These are phyloP conservation scores for Pseudococcus viburni DNA, from an alignment of 2,888 invertebrate genomes.

Conservation along the genomic window DNA sequence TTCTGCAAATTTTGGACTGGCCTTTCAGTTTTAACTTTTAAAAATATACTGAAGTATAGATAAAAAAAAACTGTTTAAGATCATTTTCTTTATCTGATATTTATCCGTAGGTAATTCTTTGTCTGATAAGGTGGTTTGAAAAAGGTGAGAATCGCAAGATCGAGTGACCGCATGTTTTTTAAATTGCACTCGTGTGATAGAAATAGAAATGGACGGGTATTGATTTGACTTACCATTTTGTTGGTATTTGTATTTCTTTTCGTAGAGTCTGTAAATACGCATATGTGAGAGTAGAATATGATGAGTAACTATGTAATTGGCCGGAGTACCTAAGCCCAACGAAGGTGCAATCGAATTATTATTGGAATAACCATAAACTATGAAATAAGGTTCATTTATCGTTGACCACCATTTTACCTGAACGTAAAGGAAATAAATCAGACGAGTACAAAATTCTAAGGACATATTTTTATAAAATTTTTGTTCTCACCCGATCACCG, in stretches of 20 bases:
- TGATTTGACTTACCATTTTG: conserved; percentile 73
- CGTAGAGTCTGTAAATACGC: conserved; percentile 77
- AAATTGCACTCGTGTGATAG: too few species aligned
- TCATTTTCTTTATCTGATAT: too few species aligned
- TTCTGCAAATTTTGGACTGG: too few species aligned
- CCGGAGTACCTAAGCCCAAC: conserved; percentile 71
- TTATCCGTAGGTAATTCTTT: too few species aligned
- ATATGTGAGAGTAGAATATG: conserved; percentile 79
- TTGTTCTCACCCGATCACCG: conserved; percentile 72
- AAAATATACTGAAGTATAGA: too few species aligned
- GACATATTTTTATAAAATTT: neutral
- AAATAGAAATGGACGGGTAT: too few species aligned
- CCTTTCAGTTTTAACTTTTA: too few species aligned
- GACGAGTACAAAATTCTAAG: neutral
- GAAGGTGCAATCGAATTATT: conserved; percentile 69
- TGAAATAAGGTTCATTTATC: conserved; percentile 76
- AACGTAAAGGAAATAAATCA: neutral
- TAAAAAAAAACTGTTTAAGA: too few species aligned
- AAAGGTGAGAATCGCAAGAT: too few species aligned
- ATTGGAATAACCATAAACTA: conserved; percentile 69
- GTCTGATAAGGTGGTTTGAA: too few species aligned
- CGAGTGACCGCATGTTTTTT: too few species aligned
- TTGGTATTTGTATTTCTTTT: conserved; percentile 74
- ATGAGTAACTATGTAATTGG: conserved; percentile 78
- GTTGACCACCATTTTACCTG: conserved; percentile 77